A percentile compares a stretch with the other conserved stretches of the same genome.
phyloP scores from a whole-genome alignment of 2,113 vertebrate genomes.

The Aptenodytes forsteri region DNA sequence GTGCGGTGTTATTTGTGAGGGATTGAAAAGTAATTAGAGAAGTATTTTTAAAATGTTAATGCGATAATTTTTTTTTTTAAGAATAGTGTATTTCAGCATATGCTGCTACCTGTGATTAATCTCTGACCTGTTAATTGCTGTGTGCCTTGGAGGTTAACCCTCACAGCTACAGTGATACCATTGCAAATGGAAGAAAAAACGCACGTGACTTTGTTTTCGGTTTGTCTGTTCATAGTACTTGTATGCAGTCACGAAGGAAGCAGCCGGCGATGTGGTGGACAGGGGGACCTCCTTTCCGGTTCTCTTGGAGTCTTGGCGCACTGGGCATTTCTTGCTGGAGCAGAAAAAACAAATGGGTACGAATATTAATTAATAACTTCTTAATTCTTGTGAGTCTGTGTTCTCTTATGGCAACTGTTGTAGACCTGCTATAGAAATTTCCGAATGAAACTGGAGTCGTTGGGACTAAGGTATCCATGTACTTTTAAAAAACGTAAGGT shows the following conservation, averaged over 20 bases:
- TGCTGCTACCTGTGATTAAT: background rate
- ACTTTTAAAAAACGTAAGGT: background rate
- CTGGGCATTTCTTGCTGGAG: constrained; percentile 88
- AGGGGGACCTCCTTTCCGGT: constrained; percentile 94
- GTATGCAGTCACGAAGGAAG: constrained; percentile 88
- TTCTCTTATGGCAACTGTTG: background rate
- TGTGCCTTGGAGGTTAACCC: background rate
- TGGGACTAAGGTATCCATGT: background rate
- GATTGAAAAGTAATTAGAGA: background rate
- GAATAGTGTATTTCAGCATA: background rate
- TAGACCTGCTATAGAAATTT: background rate
- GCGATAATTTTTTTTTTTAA: background rate
- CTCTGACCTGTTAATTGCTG: background rate
- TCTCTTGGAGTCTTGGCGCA: constrained; percentile 89
- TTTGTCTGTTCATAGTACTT: constrained; percentile 76
- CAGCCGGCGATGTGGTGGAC: constrained; percentile 91
- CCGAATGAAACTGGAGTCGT: background rate
- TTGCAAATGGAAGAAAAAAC: background rate
- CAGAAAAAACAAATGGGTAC: constrained; percentile 84
- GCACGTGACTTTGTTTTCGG: background rate
- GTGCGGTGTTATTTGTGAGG: background rate
- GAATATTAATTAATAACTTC: background rate
- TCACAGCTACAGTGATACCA: background rate
- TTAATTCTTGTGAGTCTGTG: background rate
- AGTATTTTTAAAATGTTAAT: background rate